Percentiles rank a stretch among this genome's conserved stretches.
Conservation (phyloP, 1,140 invertebrate species). For the Mesaphorura yosii region DNA sequence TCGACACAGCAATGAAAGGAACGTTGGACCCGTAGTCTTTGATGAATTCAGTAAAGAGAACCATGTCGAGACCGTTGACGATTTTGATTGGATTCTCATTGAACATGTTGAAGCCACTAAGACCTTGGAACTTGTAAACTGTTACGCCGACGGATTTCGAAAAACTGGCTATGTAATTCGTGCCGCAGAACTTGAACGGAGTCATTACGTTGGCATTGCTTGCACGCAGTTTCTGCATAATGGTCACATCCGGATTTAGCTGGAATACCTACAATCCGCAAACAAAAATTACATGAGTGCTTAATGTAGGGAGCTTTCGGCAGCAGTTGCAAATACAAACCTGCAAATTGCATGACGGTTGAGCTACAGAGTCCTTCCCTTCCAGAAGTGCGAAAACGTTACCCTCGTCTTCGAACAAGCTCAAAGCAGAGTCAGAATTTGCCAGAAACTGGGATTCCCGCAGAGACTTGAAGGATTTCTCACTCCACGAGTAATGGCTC, state of each 20-base stretch:
- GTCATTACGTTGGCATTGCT: too few species aligned
- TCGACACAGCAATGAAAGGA: conserved; percentile 13
- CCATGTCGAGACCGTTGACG: conserved; percentile 3
- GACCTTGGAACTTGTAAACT: conserved; percentile 18
- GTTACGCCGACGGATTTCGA: conserved; percentile 8
- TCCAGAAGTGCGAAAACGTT: background rate
- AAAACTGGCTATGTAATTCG: conserved; percentile 13
- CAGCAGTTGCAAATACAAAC: conserved; percentile 7
- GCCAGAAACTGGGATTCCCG: too few species aligned
- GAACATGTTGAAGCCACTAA: conserved; percentile 12
- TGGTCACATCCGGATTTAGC: background rate
- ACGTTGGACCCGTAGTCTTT: background rate
- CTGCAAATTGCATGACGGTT: conserved; percentile 13
- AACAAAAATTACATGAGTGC: conserved; percentile 9
- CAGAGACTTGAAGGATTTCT: too few species aligned
- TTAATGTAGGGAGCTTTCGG: background rate
- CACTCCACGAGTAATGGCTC: too few species aligned
- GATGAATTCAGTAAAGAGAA: conserved; percentile 3
- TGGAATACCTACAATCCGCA: conserved; percentile 11
- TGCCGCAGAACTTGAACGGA: background rate
- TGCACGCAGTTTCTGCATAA: too few species aligned
- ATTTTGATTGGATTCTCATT: conserved; percentile 12
- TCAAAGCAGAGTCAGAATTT: too few species aligned
- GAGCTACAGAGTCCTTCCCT: conserved; percentile 1
- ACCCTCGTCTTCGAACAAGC: conserved; percentile 1